Base-by-base conservation (phyloP, 1,140 invertebrate species). In the Homarus americanus region DNA sequence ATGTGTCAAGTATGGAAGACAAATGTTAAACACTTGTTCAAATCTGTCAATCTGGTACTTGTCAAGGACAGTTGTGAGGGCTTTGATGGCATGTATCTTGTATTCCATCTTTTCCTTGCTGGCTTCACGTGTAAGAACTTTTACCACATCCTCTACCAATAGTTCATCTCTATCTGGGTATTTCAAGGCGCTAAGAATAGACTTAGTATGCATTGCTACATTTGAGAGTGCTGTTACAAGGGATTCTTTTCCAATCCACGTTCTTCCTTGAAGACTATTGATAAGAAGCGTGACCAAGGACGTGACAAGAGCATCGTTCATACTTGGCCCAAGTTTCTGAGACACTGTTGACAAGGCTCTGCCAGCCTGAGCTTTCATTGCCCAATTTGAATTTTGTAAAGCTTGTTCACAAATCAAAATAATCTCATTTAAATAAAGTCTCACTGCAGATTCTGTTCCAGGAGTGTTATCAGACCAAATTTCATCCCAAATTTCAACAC, bases 401-500 rank as follows among this genome's bases (percentile, higher is more conserved):
- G 96, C 96, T 0, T 94, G 94, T 75, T 96, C 96, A 24, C 98
- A 95, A 73, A 97, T 96, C 41, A 95, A 94, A 44, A 97, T 96
- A 73, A 98, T 97, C 79, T 96, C 96, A 69, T 95, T 94, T 40
- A 98, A 94, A 94, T 98, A 97, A 82, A 97, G 95, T 44, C 96
- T 95, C 72, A 98, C 96, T 38, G 97, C 97, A 53, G 95, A 96
- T 95, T 98, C 98, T 0, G 96, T 97, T 15, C 97, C 96, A 17
- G 97, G 97, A 69, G 97, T 97, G 34, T 97, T 96, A 93, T 98
- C 98, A 40, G 95, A 95, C 98, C 98, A 99, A 2, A 99, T 95
- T 93, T 98, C 98, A 91, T 97, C 96, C 97, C 97, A 99, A 73
- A 92, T 88, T 91, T 93, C 87, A 86, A 86, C 76, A 49, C 93